Evolutionary conservation across 2,888 invertebrate genomes (phyloP).

Genomic region (Hedya salicella): DNA sequence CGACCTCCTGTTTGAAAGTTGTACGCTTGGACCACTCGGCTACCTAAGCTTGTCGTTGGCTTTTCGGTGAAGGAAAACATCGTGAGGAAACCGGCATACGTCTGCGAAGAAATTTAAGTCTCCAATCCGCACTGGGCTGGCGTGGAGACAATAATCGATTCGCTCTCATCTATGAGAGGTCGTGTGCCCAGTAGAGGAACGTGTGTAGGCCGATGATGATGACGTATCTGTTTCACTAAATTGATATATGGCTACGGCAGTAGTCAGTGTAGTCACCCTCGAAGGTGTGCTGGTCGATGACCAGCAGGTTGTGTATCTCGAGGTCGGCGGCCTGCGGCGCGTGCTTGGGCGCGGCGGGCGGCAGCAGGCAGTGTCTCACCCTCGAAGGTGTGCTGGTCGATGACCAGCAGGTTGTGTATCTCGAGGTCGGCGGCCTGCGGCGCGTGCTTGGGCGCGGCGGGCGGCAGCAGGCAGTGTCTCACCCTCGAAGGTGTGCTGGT

Average conservation of each 20-base stretch:
- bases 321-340: slow-evolving; percentile 91
- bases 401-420: slow-evolving; percentile 94
- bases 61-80: no score
- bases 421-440: slow-evolving; percentile 94
- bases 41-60: no score
- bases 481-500: slow-evolving; percentile 98
- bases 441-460: slow-evolving; percentile 64
- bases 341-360: slow-evolving; percentile 65
- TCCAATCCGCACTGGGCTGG: no score
- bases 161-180: no score
- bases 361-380: slow-evolving; percentile 69
- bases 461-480: slow-evolving; percentile 55
- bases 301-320: slow-evolving; percentile 94
- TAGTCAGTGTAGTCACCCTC: slow-evolving; percentile 86
- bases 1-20: no score
- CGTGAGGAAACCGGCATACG: no score
- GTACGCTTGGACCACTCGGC: no score
- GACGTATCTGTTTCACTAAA: no score
- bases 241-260: no score
- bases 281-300: slow-evolving; percentile 98
- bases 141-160: no score
- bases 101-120: no score
- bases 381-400: slow-evolving; percentile 99
- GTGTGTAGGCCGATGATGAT: no score
- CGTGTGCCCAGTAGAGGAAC: slow-evolving; percentile 43